Evolutionary conservation across 2,888 invertebrate species (phyloP), one percentile per base, ranked within the genome.

Genomic region (Tenthredo notha): DNA sequence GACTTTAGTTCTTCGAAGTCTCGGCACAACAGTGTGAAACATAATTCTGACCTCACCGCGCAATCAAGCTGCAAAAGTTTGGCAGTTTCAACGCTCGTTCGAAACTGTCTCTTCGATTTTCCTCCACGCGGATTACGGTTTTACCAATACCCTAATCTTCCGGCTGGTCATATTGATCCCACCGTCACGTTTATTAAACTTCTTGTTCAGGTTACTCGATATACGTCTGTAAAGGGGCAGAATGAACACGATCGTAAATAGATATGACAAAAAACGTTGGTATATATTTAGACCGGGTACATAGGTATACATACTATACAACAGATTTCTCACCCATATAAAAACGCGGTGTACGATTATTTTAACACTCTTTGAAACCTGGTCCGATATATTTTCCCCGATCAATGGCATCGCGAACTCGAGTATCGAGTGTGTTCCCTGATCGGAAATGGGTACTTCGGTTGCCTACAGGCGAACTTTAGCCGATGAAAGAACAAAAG

Each of bases 131-230:
- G 80, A 58, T 80, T 80, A 80, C 37, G 40, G 43, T 61, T 25
- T 80, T 40, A 7, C 80, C 80, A 50, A 80, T 80, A 80, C 21
- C 80, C 80, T 80, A 40, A 61, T 80, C 61, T 37, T n/a, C 61
- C n/a, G 40, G 61, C 6, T 21, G n/a, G 50, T 18, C 37, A 61
- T 80, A 80, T 80, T 21, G 80, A 80, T 37, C 58, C 80, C 12
- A 18, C 40, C 80, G 61, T 80, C 40, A 61, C 33, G 58, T 50
- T 58, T 78, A 78, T 78, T 58, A 37, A 78, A 78, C 54, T 12
- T 78, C 58, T 58, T 54, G 78, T 58, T 75, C 58, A 15, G 54
- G 54, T n/a, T 78, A 78, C 6, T 54, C 78, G 33, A 37, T 47
- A 12, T 21, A n/a, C 50, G 2, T 21, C 58, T 58, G 58, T 9